Evolutionary conservation across 2,888 invertebrate genomes (phyloP), one percentile per base, ranked within the genome.

Genomic region (Lottia gigantea): DNA sequence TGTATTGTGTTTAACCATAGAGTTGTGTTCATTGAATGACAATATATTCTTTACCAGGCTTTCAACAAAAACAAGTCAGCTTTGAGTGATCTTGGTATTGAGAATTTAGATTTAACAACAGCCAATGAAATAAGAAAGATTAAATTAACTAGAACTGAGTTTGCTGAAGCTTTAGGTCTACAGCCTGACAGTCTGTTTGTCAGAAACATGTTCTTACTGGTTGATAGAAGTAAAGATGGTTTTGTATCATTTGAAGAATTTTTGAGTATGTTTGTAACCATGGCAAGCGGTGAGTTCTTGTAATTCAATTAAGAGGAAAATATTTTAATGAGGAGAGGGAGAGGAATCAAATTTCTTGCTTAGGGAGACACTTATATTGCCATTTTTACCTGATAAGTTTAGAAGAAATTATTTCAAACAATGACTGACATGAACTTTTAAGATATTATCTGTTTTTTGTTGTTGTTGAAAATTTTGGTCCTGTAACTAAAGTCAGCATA

Each of bases 211-310:
- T 92, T 92, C 82, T 78, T 88, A 8, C 80, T 92, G 55, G 90
- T 91, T 8, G 92, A 92, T 83, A 89, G 90, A 74, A 91, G 92
- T 79, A 87, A 89, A 75, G 91, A 91, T 82, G 92, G 92, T 1
- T 91, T 90, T 80, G 91, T 92, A 69, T 91, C 91, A 3, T 92
- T 92, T 82, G 88, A 91, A 67, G 92, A 92, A 82, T 92, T 92
- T 83, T 85, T 91, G 65, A 91, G 91, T 82, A 89, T 92, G 82
- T 88, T 92, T 69, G 89, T 91, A 14, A 90, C 92, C 74, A 91
- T 92, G 82, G 89, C 91, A 0, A 91, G 91, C 81, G 90, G 90
- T 89, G 74, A 74, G 71, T 66, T 8, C 16, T 26, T 65, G 40
- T 49, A 15, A n/a, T 49, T 49, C n/a, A 7, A 49, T 49, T n/a